Conservation (phyloP, 2,113 vertebrate genomes). For the Xenopus laevis region DNA sequence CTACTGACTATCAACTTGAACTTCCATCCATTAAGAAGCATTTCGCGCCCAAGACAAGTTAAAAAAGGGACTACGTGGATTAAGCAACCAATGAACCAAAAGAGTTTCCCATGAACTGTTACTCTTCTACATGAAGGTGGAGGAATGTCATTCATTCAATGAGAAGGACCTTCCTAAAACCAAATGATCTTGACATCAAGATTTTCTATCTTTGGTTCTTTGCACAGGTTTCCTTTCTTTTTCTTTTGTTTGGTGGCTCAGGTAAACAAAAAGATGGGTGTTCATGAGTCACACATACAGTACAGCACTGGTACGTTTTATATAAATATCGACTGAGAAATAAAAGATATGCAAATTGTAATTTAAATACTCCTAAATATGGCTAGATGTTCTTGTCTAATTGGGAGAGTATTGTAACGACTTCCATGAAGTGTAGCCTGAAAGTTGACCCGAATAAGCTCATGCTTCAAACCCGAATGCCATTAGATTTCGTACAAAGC, state of each 20-base stretch:
- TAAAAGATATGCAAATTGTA: not conserved
- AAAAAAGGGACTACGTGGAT: no score
- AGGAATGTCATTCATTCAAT: no score
- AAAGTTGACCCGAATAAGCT: not conserved
- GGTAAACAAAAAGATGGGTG: not conserved
- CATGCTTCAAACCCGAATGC: not conserved
- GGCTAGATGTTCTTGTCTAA: slow-evolving; percentile 10
- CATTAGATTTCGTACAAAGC: not conserved
- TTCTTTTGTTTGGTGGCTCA: slow-evolving; percentile 23
- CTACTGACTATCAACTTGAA: not conserved
- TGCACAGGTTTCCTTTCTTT: not conserved
- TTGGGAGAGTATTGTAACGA: slow-evolving; percentile 16
- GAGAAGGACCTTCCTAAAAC: no score
- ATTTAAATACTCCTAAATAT: not conserved
- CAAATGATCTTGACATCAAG: no score
- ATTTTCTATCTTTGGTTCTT: no score
- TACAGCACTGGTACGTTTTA: slow-evolving; percentile 8
- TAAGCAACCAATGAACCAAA: no score
- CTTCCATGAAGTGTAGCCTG: slow-evolving; percentile 40
- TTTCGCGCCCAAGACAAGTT: not conserved
- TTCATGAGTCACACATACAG: not conserved
- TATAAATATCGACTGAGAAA: not conserved
- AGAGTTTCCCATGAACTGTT: no score
- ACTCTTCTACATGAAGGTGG: no score
- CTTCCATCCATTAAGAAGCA: not conserved